Evolutionary conservation across 1,140 invertebrate species (phyloP).

Genomic region (Drosophila pruinosa): DNA sequence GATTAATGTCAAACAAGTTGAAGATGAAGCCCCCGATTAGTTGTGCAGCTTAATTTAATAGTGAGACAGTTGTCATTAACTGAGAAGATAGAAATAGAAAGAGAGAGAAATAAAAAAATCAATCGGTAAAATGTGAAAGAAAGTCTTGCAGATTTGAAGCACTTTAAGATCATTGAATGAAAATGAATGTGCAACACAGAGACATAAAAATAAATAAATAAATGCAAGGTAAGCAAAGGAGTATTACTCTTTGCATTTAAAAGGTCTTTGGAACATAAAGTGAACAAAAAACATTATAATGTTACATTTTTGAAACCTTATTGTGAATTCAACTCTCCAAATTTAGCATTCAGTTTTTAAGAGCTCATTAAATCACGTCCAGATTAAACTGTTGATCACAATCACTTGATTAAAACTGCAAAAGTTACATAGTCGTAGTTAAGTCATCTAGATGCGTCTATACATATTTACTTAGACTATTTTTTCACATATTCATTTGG

Average conservation of each 20-base stretch:
- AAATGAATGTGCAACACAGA: too few species aligned
- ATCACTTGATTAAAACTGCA: background rate
- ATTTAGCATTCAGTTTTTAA: too few species aligned
- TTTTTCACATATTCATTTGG: conserved; percentile 24
- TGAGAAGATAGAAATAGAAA: background rate
- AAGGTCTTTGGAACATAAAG: too few species aligned
- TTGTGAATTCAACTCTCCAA: too few species aligned
- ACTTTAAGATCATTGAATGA: too few species aligned
- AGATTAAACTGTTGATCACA: background rate
- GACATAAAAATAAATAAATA: too few species aligned
- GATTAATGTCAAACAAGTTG: background rate
- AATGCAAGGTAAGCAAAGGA: too few species aligned
- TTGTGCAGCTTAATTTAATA: background rate
- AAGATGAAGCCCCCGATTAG: background rate
- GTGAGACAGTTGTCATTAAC: background rate
- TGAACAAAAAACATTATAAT: too few species aligned
- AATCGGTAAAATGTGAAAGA: too few species aligned
- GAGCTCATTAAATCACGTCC: background rate
- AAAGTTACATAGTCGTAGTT: background rate
- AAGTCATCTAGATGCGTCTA: background rate
- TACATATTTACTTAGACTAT: conserved; percentile 1
- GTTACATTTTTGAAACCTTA: too few species aligned
- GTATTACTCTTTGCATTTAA: too few species aligned
- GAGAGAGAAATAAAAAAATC: background rate
- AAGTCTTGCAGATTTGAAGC: too few species aligned